Evolutionary conservation across 2,888 invertebrate species (phyloP).

Genomic region (Anodontia alba): DNA sequence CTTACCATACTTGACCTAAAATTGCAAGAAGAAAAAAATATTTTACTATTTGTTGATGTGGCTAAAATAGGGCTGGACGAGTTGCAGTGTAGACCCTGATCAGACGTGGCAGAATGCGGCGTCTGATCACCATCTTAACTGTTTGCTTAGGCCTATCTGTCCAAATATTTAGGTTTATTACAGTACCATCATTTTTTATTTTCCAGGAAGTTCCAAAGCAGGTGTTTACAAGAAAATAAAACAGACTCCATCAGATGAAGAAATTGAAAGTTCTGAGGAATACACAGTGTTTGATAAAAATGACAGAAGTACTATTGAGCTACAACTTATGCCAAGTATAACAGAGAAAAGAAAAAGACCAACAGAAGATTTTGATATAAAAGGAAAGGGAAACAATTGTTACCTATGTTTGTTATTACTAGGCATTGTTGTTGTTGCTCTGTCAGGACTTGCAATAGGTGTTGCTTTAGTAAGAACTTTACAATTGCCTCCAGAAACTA

Average conservation of each 20-base stretch:
- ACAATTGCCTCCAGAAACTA: not conserved
- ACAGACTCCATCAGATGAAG: not conserved
- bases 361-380: not conserved
- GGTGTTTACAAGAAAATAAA: not conserved
- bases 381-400: not conserved
- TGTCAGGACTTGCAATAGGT: not conserved
- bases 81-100: too few species aligned
- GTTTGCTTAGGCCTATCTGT: too few species aligned
- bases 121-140: too few species aligned
- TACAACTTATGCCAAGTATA: not conserved
- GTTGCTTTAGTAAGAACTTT: not conserved
- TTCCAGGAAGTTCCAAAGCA: not conserved
- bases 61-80: too few species aligned
- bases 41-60: too few species aligned
- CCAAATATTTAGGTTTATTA: too few species aligned
- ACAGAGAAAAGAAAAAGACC: not conserved
- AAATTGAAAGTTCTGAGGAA: constrained; percentile 3
- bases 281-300: constrained; percentile 12
- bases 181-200: too few species aligned
- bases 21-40: too few species aligned
- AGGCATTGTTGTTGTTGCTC: not conserved
- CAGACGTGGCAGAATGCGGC: too few species aligned
- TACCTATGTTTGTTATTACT: not conserved
- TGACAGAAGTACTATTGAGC: not conserved
- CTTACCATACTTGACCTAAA: too few species aligned